A percentile compares a stretch with the other conserved stretches of the same genome.
These are phyloP conservation scores for Stigmatopora nigra DNA, from an alignment of 2,113 vertebrate genomes.

Conservation along the genomic window DNA sequence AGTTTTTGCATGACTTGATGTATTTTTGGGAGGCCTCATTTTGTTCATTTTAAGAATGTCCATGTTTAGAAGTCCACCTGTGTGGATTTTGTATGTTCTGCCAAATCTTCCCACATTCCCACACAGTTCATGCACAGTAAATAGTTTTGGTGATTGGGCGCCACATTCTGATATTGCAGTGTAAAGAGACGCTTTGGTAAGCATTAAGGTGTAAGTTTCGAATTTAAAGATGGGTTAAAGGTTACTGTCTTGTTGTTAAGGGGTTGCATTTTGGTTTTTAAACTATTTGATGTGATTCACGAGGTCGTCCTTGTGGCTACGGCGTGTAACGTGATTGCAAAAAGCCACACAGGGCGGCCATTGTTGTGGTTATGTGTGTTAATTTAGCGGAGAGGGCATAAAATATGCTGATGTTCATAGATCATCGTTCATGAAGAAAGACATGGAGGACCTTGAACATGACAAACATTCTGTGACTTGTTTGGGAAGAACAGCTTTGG, in stretches of 20 bases:
- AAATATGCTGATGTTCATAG: neutral
- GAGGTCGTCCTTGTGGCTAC: conserved; percentile 2
- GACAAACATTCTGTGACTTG: neutral
- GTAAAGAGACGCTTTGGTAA: no score
- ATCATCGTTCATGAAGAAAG: neutral
- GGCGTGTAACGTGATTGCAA: neutral
- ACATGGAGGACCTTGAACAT: neutral
- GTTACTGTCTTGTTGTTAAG: neutral
- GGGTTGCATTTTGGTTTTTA: neutral
- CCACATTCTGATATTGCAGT: no score
- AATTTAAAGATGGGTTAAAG: neutral
- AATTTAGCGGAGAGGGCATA: neutral
- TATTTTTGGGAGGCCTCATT: no score
- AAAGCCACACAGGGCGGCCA: neutral
- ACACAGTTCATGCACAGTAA: no score
- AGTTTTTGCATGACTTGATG: no score
- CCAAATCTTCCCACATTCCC: no score
- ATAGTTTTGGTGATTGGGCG: no score
- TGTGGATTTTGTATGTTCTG: no score
- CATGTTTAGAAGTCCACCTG: no score
- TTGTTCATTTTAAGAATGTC: no score
- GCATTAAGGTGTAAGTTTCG: no score
- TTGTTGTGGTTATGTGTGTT: neutral
- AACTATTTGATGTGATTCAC: neutral
- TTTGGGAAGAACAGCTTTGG: neutral